These are phyloP conservation scores for Xestia c-nigrum DNA, from an alignment of 2,888 invertebrate species.

Conservation along the genomic window DNA sequence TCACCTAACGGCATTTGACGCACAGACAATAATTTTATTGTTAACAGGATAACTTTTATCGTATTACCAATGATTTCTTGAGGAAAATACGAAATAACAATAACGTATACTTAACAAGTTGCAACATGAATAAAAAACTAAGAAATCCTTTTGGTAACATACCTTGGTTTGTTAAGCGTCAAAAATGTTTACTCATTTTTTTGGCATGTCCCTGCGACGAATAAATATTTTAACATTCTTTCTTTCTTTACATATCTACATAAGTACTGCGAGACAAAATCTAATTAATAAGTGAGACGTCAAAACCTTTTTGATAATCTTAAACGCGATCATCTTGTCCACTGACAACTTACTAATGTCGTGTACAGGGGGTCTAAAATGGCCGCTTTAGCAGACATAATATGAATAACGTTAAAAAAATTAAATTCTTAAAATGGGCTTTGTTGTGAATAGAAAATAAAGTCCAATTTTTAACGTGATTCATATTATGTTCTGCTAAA, in stretches of 20 bases:
- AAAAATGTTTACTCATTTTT: too few relatives aligned
- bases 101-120: neutral
- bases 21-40: neutral
- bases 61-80: neutral
- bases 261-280: neutral
- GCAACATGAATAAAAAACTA: neutral
- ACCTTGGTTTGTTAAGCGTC: neutral
- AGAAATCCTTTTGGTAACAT: neutral
- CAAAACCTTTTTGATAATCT: neutral
- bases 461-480: too few relatives aligned
- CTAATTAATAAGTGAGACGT: neutral
- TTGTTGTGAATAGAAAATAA: too few relatives aligned
- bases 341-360: neutral
- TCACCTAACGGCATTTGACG: conserved; percentile 28
- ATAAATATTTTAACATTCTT: too few relatives aligned
- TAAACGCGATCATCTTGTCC: neutral
- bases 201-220: too few relatives aligned
- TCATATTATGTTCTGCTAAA: too few relatives aligned
- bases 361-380: too few relatives aligned
- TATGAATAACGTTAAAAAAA: too few relatives aligned
- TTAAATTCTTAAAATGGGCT: too few relatives aligned
- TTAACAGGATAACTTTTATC: neutral
- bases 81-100: neutral
- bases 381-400: too few relatives aligned
- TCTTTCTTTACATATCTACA: neutral